Percentiles rank a stretch among this genome's conserved stretches.
Conservation (phyloP, 2,113 vertebrate species). For the Stegostoma tigrinum region DNA sequence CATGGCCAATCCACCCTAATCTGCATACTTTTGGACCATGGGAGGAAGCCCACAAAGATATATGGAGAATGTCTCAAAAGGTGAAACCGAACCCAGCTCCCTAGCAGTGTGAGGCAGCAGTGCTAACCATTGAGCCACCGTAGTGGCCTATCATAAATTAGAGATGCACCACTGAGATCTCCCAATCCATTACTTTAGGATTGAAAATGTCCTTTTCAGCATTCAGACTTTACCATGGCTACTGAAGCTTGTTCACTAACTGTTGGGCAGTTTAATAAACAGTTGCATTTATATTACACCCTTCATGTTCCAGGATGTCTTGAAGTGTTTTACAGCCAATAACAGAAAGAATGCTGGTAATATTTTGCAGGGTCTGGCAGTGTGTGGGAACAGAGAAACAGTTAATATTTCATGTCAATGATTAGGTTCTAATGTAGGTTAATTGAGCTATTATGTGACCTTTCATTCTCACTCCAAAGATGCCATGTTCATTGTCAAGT, state of each 20-base stretch:
- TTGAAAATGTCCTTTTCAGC: not conserved
- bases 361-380: not conserved
- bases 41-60: too few relatives aligned
- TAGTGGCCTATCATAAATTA: not conserved
- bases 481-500: not conserved
- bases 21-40: too few relatives aligned
- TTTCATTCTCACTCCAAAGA: not conserved
- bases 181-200: not conserved
- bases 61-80: too few relatives aligned
- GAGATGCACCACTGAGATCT: not conserved
- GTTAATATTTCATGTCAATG: not conserved
- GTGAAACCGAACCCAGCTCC: too few relatives aligned
- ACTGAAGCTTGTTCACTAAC: too few relatives aligned
- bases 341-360: not conserved
- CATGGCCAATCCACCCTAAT: too few relatives aligned
- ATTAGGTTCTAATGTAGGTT: not conserved
- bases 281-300: too few relatives aligned
- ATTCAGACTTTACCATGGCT: not conserved
- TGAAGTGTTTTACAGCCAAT: too few relatives aligned
- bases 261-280: not conserved
- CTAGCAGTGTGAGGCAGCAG: too few relatives aligned
- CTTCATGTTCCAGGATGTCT: too few relatives aligned
- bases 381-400: not conserved
- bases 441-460: not conserved
- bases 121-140: too few relatives aligned